phyloP scores from a whole-genome alignment of 2,888 invertebrate species.

The Heliconius charithonia region DNA sequence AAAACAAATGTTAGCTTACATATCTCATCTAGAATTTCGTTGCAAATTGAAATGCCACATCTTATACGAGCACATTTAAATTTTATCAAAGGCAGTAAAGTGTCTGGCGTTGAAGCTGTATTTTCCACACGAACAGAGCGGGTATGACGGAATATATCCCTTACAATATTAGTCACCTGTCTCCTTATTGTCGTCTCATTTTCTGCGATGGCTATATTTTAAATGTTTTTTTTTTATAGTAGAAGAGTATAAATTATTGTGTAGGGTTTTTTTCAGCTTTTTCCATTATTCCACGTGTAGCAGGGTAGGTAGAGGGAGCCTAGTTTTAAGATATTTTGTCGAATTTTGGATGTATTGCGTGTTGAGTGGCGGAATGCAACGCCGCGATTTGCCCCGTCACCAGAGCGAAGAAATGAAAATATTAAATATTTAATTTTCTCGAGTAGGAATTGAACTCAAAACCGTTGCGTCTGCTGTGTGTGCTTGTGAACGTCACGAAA shows the following conservation, averaged over 20 bases:
- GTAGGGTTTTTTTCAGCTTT: background rate
- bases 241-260: background rate
- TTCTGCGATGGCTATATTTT: background rate
- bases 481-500: too few species aligned
- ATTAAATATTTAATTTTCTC: too few species aligned
- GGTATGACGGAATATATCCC: conserved; percentile 43
- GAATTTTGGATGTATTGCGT: too few species aligned
- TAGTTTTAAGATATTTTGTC: too few species aligned
- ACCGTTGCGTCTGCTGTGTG: too few species aligned
- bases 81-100: conserved; percentile 47
- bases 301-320: too few species aligned
- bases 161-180: conserved; percentile 38
- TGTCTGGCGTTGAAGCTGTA: conserved; percentile 46
- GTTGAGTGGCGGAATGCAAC: too few species aligned
- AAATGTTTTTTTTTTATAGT: background rate
- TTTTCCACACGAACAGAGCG: conserved; percentile 47
- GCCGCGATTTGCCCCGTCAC: too few species aligned
- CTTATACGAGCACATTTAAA: conserved; percentile 48
- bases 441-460: too few species aligned
- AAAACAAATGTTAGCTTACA: conserved; percentile 38
- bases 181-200: conserved; percentile 26
- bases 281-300: too few species aligned
- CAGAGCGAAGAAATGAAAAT: too few species aligned
- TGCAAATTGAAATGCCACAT: conserved; percentile 47
- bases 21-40: conserved; percentile 37